Evolutionary conservation across 2,888 invertebrate genomes (phyloP).

Genomic region (Protophormia terraenovae): DNA sequence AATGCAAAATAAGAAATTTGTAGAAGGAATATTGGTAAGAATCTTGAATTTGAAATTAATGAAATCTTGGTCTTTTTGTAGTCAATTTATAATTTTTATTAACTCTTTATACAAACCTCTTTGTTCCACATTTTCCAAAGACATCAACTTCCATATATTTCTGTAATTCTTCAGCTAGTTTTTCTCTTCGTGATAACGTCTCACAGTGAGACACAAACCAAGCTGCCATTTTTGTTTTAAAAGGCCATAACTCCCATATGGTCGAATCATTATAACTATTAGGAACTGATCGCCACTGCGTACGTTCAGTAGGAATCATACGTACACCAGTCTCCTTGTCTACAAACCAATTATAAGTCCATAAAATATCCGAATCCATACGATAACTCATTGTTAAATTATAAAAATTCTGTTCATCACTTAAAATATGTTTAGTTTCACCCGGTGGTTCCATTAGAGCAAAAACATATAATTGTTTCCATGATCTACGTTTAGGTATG

Average conservation of each 20-base stretch:
- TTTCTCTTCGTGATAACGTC: conserved; percentile 81
- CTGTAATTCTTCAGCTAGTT: conserved; percentile 82
- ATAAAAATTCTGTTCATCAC: conserved; percentile 81
- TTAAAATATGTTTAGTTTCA: conserved; percentile 78
- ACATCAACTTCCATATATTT: conserved; percentile 84
- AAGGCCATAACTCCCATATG: conserved; percentile 69
- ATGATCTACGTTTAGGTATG: conserved; percentile 78
- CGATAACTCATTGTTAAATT: conserved; percentile 84
- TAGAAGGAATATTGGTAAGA: no score
- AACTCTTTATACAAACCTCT: conserved; percentile 74
- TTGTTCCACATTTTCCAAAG: conserved; percentile 84
- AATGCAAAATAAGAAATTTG: no score
- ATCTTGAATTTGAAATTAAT: no score
- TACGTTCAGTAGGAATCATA: conserved; percentile 74
- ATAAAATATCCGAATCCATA: conserved; percentile 82
- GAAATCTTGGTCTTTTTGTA: no score
- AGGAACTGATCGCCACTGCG: conserved; percentile 74
- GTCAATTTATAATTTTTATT: background rate
- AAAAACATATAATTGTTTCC: conserved; percentile 82
- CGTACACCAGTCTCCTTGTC: conserved; percentile 73
- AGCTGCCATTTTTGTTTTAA: conserved; percentile 82
- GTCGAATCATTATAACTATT: conserved; percentile 70
- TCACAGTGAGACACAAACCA: conserved; percentile 84
- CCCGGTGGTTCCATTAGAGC: conserved; percentile 82
- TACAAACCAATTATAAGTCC: conserved; percentile 80